phyloP scores from a whole-genome alignment of 23 tunicate genomes.

The Halocynthia roretzi region DNA sequence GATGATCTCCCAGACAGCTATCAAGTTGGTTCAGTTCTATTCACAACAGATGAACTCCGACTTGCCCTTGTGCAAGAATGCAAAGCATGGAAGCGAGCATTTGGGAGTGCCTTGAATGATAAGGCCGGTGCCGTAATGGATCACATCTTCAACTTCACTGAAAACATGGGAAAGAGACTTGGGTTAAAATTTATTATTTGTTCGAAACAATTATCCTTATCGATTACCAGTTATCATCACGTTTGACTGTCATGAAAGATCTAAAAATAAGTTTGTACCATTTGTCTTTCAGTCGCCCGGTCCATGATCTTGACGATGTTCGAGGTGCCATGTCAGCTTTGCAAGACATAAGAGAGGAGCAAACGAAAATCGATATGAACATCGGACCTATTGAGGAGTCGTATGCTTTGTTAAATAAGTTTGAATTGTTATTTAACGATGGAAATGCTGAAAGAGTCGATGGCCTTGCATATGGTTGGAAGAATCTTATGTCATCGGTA shows the following conservation, averaged over 20 bases:
- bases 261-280: neutral
- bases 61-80: conserved; percentile 92
- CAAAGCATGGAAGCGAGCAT: conserved; percentile 95
- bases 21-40: conserved; percentile 86
- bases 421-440: conserved; percentile 78
- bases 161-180: conserved; percentile 69
- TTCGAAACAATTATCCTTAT: no score
- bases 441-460: conserved; percentile 94
- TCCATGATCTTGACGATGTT: conserved; percentile 95
- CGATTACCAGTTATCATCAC: no score
- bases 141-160: conserved; percentile 85
- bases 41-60: conserved; percentile 81
- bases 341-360: conserved; percentile 71
- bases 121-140: conserved; percentile 90
- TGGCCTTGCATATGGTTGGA: conserved; percentile 93
- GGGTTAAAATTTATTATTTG: conserved; percentile 18
- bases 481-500: conserved; percentile 42
- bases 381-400: conserved; percentile 91
- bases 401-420: conserved; percentile 74
- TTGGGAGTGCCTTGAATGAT: conserved; percentile 90
- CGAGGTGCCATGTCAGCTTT: conserved; percentile 92
- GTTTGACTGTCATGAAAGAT: no score
- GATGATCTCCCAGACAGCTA: conserved; percentile 82
- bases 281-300: conserved; percentile 51
- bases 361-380: conserved; percentile 84